A percentile compares a stretch with the other conserved stretches of the same genome.
Conservation (phyloP, 2,113 vertebrate species). For the Miniopterus natalensis region DNA sequence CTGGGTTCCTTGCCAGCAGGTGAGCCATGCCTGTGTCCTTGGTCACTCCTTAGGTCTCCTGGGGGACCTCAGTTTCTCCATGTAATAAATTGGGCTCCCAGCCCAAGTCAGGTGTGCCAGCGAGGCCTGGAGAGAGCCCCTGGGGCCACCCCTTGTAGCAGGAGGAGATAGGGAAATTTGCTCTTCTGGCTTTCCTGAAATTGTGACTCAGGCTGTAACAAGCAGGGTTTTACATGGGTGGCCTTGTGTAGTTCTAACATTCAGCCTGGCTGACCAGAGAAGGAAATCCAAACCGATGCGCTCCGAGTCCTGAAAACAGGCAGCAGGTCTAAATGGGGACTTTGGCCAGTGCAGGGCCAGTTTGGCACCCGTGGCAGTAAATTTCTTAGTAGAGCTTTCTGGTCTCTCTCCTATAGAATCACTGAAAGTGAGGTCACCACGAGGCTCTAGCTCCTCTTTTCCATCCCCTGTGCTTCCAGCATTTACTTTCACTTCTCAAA, state of each 20-base stretch:
- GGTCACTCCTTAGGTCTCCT: not conserved
- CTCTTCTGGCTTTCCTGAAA: not conserved
- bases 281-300: not conserved
- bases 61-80: not conserved
- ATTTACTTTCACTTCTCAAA: not conserved
- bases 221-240: not conserved
- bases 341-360: not conserved
- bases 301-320: not conserved
- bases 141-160: not conserved
- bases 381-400: not conserved
- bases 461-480: not conserved
- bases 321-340: not conserved
- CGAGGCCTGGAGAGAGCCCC: not conserved
- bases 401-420: not conserved
- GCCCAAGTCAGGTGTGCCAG: not conserved
- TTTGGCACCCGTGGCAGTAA: not conserved
- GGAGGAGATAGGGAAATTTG: not conserved
- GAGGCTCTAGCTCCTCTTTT: not conserved
- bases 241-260: not conserved
- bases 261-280: not conserved
- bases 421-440: not conserved
- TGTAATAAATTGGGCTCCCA: not conserved
- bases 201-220: not conserved
- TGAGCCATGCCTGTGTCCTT: not conserved
- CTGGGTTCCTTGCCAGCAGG: not conserved